A percentile compares a stretch with the other conserved stretches of the same genome.
These are phyloP conservation scores for Sepioteuthis lessoniana DNA, from an alignment of 2,888 invertebrate genomes.

Conservation along the genomic window DNA sequence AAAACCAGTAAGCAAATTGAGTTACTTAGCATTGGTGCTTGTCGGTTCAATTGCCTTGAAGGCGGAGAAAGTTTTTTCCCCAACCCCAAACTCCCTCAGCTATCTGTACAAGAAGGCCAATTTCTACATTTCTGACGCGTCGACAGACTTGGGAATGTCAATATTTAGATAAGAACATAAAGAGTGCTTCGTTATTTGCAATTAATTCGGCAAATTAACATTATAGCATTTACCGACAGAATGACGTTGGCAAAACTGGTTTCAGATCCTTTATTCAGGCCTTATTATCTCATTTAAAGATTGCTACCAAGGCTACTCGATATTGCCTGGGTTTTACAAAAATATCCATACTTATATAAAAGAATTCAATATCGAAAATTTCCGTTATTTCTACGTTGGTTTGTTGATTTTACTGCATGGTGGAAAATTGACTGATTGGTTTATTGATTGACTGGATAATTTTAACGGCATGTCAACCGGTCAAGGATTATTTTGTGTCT, in stretches of 20 bases:
- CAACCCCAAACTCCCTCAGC: neutral
- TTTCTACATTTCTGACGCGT: neutral
- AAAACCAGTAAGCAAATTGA: neutral
- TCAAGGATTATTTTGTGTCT: too few relatives aligned
- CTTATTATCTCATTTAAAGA: neutral
- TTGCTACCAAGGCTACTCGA: neutral
- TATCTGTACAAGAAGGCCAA: neutral
- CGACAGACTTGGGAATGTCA: neutral
- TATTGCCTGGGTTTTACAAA: too few relatives aligned
- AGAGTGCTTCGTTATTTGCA: neutral
- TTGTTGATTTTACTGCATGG: too few relatives aligned
- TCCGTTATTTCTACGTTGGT: too few relatives aligned
- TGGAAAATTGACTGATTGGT: too few relatives aligned
- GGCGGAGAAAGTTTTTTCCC: neutral
- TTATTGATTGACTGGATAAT: too few relatives aligned
- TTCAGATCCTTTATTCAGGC: neutral
- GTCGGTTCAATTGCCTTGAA: neutral
- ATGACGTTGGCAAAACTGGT: neutral
- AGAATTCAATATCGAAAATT: too few relatives aligned
- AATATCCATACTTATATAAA: too few relatives aligned
- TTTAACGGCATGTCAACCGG: too few relatives aligned
- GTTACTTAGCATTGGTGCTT: neutral
- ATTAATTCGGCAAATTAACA: neutral
- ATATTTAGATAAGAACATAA: neutral
- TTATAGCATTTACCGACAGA: neutral